phyloP scores from a whole-genome alignment of 37 sponge, comb jelly and placozoan genomes.

The Axinella damicornis region DNA sequence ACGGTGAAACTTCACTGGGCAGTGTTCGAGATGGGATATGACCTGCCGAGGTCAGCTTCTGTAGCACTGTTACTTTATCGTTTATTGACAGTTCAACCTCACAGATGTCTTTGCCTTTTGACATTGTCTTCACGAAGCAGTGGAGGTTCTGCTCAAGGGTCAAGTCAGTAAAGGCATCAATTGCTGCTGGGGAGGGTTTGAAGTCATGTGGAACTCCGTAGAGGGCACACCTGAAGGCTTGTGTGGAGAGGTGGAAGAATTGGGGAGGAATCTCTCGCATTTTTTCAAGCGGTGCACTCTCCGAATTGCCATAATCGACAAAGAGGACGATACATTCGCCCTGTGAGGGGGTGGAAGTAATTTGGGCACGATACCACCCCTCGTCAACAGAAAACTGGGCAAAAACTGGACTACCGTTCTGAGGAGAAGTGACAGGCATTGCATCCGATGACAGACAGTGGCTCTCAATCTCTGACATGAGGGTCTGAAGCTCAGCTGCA shows the following conservation, averaged over 20 bases:
- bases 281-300: slow-evolving; percentile 18
- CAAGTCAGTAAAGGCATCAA: slow-evolving; percentile 29
- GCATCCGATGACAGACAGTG: slow-evolving; percentile 36
- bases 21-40: no score
- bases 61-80: no score
- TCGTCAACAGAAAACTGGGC: slow-evolving; percentile 71
- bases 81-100: background rate
- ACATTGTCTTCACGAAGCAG: background rate
- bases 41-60: no score
- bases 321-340: slow-evolving; percentile 47
- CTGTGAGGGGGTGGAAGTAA: background rate
- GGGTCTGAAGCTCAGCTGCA: background rate
- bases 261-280: slow-evolving; percentile 26
- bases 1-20: no score
- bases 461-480: slow-evolving; percentile 34
- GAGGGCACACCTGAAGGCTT: slow-evolving; percentile 57
- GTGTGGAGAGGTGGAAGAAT: slow-evolving; percentile 39
- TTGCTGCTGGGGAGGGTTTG: background rate
- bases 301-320: slow-evolving; percentile 85
- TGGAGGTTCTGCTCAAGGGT: slow-evolving; percentile 3
- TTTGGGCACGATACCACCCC: slow-evolving; percentile 75
- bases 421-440: background rate
- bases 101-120: background rate
- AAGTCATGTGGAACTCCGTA: background rate
- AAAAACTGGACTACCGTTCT: slow-evolving; percentile 28